Percentiles rank a stretch among this genome's conserved stretches.
Evolutionary conservation across 2,888 invertebrate species (phyloP).

Genomic region (Lithophane leautieri): DNA sequence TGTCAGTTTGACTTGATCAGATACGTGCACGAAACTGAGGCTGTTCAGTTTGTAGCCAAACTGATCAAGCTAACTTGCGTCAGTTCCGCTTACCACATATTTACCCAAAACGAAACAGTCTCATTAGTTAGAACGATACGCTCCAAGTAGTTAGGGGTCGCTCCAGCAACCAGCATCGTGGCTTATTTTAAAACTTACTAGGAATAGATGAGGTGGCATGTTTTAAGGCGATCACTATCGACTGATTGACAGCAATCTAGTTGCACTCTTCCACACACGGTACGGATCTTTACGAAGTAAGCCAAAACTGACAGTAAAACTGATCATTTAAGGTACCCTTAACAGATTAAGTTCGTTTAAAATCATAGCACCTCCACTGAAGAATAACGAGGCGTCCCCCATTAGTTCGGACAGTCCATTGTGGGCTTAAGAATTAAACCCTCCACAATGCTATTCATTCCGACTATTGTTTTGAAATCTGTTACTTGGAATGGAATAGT

Average conservation of each 20-base stretch:
- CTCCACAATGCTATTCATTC: conserved; percentile 70
- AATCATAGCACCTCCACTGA: conserved; percentile 46
- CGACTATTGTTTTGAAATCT: conserved; percentile 59
- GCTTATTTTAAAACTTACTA: background rate
- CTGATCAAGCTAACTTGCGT: no score
- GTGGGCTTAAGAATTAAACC: conserved; percentile 69
- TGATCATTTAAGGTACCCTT: background rate
- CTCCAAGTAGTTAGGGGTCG: background rate
- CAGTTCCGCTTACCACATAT: background rate
- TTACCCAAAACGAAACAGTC: background rate
- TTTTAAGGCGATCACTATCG: background rate
- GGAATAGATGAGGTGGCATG: background rate
- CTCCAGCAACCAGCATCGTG: background rate
- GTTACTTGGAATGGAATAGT: conserved; percentile 39
- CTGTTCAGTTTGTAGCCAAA: background rate
- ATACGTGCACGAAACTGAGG: background rate
- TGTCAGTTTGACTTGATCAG: background rate
- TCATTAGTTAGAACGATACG: background rate
- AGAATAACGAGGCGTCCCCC: conserved; percentile 66
- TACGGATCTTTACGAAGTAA: no score
- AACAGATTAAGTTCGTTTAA: conserved; percentile 49
- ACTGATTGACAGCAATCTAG: background rate
- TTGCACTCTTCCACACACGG: background rate
- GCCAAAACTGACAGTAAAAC: background rate
- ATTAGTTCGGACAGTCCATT: conserved; percentile 68